phyloP scores from a whole-genome alignment of 2,888 invertebrate species.

The Cryptocephalus primarius region DNA sequence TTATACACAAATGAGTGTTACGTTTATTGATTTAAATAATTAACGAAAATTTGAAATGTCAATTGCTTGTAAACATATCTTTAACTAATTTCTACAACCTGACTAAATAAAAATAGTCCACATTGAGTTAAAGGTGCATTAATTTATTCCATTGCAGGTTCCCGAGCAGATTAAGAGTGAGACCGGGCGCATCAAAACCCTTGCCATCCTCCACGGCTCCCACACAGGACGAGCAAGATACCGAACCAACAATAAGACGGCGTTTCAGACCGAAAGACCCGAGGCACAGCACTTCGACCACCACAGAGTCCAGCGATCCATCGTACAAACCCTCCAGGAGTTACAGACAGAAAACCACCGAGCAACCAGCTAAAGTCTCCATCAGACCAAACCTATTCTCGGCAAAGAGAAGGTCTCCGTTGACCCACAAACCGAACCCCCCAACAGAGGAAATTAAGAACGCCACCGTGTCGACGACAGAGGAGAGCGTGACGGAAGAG shows the following conservation, averaged over 20 bases:
- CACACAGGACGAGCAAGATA: slow-evolving; percentile 29
- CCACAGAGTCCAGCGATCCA: slow-evolving; percentile 23
- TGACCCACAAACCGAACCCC: slow-evolving; percentile 17
- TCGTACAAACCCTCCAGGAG: slow-evolving; percentile 9
- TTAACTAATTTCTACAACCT: too few relatives aligned
- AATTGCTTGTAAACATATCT: too few relatives aligned
- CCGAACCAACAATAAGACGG: slow-evolving; percentile 28
- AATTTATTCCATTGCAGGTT: slow-evolving; percentile 6
- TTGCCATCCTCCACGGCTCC: slow-evolving; percentile 26
- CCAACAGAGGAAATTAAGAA: slow-evolving; percentile 11
- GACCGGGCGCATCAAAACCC: slow-evolving; percentile 20
- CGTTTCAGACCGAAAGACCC: slow-evolving; percentile 35
- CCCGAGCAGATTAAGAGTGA: slow-evolving; percentile 38
- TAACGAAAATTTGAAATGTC: too few relatives aligned
- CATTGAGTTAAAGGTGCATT: too few relatives aligned
- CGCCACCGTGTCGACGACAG: slow-evolving; percentile 8
- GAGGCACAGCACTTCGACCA: slow-evolving; percentile 19
- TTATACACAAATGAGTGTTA: too few relatives aligned
- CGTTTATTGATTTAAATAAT: too few relatives aligned
- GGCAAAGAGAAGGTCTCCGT: slow-evolving; percentile 22
- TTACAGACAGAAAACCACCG: background rate
- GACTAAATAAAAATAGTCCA: too few relatives aligned
- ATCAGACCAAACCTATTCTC: slow-evolving; percentile 34
- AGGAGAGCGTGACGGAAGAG: slow-evolving; percentile 17
- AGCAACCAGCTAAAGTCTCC: slow-evolving; percentile 19